A percentile compares a stretch with the other conserved stretches of the same genome.
These are phyloP conservation scores for Anarsia innoxiella DNA, from an alignment of 2,888 invertebrate species.

Conservation along the genomic window DNA sequence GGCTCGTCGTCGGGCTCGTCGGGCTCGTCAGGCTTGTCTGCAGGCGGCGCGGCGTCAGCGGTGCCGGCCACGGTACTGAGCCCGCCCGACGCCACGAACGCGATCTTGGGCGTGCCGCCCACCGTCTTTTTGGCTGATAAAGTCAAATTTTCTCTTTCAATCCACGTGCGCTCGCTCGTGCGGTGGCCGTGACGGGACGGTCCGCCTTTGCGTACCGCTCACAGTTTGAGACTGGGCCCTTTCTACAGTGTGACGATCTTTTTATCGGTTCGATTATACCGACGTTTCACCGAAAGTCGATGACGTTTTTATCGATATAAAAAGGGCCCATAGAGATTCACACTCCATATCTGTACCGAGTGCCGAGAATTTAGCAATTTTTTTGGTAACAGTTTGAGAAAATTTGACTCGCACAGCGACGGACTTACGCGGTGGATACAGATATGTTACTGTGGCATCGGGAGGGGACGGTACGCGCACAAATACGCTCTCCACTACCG, in stretches of 20 bases:
- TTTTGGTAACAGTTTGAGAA: constrained; percentile 40
- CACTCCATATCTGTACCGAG: constrained; percentile 69
- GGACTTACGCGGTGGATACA: constrained; percentile 54
- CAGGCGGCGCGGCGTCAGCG: constrained; percentile 26
- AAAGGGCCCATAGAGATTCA: constrained; percentile 53
- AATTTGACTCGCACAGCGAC: constrained; percentile 59
- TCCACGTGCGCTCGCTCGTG: too few relatives aligned
- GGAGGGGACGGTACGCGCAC: constrained; percentile 35
- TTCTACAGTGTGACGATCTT: constrained; percentile 23
- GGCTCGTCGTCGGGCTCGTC: constrained; percentile 77
- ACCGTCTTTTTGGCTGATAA: constrained; percentile 64
- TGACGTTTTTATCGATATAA: constrained; percentile 30
- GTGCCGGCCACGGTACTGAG: constrained; percentile 74
- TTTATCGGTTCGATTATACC: not conserved
- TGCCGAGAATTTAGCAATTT: constrained; percentile 24
- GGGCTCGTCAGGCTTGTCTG: constrained; percentile 41
- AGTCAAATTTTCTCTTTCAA: constrained; percentile 63
- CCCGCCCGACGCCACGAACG: constrained; percentile 87
- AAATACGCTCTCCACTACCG: constrained; percentile 52
- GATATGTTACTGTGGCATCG: constrained; percentile 65
- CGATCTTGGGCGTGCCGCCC: constrained; percentile 84
- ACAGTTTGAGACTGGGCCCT: constrained; percentile 30
- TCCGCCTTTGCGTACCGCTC: too few relatives aligned
- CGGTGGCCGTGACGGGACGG: too few relatives aligned
- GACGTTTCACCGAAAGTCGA: too few relatives aligned